These are phyloP conservation scores for Synergus itoensis DNA, from an alignment of 2,888 invertebrate species.

Conservation along the genomic window DNA sequence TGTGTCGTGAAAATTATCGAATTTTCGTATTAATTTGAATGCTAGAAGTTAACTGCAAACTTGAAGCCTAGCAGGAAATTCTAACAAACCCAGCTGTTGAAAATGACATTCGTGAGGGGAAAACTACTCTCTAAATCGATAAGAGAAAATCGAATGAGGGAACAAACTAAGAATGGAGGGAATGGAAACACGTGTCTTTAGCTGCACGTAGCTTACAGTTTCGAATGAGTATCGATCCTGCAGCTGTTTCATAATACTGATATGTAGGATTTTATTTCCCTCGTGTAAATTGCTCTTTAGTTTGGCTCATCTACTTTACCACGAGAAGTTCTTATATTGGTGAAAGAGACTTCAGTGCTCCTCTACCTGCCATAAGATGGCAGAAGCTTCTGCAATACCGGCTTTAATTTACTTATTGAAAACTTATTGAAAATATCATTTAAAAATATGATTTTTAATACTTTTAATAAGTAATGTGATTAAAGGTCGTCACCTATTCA, in stretches of 20 bases:
- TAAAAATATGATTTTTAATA: no score
- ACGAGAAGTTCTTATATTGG: not conserved
- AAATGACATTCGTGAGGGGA: not conserved
- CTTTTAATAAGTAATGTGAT: no score
- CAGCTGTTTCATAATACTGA: not conserved
- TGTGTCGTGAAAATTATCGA: no score
- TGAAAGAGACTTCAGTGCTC: not conserved
- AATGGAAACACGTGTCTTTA: conserved; percentile 11
- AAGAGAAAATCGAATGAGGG: conserved; percentile 21
- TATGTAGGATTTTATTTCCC: not conserved
- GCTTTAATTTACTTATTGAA: not conserved
- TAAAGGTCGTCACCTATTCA: no score
- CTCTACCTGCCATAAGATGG: conserved; percentile 3
- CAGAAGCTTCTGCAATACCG: conserved; percentile 25
- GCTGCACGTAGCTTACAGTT: not conserved
- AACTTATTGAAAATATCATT: not conserved
- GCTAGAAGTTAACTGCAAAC: not conserved
- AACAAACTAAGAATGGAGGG: not conserved
- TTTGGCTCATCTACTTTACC: conserved; percentile 9
- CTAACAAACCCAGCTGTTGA: not conserved
- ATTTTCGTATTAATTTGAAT: no score
- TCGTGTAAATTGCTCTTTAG: not conserved
- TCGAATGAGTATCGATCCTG: not conserved
- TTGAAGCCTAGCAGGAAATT: not conserved
- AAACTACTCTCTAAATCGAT: conserved; percentile 15